These are phyloP conservation scores for Platysternon megacephalum DNA, from an alignment of 2,113 vertebrate genomes.

Conservation along the genomic window DNA sequence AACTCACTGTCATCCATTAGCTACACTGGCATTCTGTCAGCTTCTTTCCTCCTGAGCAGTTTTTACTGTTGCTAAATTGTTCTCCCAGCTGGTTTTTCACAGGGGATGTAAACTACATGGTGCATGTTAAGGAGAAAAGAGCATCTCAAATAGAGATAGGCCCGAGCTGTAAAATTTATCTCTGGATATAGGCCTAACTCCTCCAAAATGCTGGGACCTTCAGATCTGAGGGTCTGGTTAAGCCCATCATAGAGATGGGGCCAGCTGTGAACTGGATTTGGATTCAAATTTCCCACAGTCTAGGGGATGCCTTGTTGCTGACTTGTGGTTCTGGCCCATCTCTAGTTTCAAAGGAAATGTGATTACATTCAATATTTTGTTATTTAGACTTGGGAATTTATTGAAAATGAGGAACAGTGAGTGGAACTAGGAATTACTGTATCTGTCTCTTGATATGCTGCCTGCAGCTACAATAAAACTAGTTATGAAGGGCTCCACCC, in stretches of 20 bases:
- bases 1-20: neutral
- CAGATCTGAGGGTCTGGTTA: neutral
- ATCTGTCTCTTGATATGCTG: conserved; percentile 9
- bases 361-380: neutral
- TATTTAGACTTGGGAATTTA: neutral
- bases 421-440: conserved; percentile 3
- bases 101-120: neutral
- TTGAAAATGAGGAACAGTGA: neutral
- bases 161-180: neutral
- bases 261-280: neutral
- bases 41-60: conserved; percentile 21
- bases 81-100: neutral
- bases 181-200: conserved; percentile 14
- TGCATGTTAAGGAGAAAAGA: neutral
- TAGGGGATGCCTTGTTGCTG: neutral
- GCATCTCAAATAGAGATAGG: neutral
- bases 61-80: neutral
- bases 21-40: neutral
- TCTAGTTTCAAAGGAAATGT: conserved; percentile 12
- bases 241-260: neutral
- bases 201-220: neutral
- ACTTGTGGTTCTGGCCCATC: neutral
- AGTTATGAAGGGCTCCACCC: conserved; percentile 60
- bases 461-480: conserved; percentile 51
- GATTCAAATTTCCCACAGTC: neutral